These are phyloP conservation scores for Ptiloglossa arizonensis DNA, from an alignment of 1,140 invertebrate genomes.

Conservation along the genomic window DNA sequence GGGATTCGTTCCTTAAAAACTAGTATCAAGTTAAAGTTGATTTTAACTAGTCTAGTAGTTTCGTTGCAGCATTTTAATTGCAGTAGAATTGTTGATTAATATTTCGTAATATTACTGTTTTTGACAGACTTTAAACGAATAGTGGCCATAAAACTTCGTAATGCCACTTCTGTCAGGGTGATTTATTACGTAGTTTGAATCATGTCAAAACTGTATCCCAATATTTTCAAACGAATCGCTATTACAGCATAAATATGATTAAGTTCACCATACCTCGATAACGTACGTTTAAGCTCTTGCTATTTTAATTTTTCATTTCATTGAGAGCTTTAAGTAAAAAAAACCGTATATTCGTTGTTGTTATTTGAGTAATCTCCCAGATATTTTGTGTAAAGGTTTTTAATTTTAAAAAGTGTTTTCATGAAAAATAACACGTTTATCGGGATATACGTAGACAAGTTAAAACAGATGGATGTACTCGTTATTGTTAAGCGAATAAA, in stretches of 20 bases:
- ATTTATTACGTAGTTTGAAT: not conserved
- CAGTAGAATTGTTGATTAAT: not conserved
- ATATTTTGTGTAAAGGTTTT: not conserved
- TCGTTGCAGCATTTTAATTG: not conserved
- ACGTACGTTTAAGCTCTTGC: not conserved
- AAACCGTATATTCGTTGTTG: too few species aligned
- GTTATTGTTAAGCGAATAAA: too few species aligned
- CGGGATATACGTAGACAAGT: too few species aligned
- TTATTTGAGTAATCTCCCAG: not conserved
- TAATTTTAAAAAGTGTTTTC: not conserved
- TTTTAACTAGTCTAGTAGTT: too few species aligned
- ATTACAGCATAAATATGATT: conserved; percentile 3
- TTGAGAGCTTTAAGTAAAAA: too few species aligned
- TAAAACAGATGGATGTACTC: too few species aligned
- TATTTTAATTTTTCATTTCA: not conserved
- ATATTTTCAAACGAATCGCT: conserved; percentile 18
- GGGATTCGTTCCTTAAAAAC: not conserved
- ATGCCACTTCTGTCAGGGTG: not conserved
- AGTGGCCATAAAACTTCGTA: conserved; percentile 5
- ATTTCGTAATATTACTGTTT: not conserved
- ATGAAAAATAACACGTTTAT: not conserved
- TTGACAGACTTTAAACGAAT: conserved; percentile 1
- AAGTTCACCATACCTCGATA: not conserved
- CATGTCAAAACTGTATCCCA: not conserved
- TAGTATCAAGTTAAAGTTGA: not conserved